Base-by-base conservation (phyloP, 2,797 vertebrate species). In the Parauchenoglanis ngamensis region DNA sequence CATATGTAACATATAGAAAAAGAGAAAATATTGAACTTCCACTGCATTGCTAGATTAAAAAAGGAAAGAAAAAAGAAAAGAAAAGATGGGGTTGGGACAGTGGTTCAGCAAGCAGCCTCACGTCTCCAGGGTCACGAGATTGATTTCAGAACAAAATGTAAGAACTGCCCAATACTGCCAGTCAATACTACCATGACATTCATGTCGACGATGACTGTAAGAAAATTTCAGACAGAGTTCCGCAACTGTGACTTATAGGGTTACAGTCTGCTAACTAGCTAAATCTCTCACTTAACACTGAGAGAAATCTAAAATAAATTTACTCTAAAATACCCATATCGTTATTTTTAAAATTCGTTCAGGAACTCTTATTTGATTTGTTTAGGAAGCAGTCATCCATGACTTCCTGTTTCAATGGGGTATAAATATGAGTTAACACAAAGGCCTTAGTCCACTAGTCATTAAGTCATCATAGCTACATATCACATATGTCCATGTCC, bases 371-470 rank as follows among this genome's bases (percentile, higher is more conserved):
- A 40, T 7, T 40, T 40, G 2, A 70, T 70, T 31, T 0, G 1
- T 70, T 46, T 21, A 72, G 35, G 68, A 75, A 46, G 40, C 17
- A 2, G 23, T n/a, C 72, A 31, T 10, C n/a, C 3, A 4, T 31
- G 75, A 77, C 75, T 77, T 77, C 52, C 75, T 31, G 49, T 31
- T 77, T 77, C 49, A 56, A n/a, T 77, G 13, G n/a, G 15, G 15
- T 56, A 77, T 31, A 77, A 56, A 56, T 10, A 31, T 21, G 31
- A 72, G 35, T 2, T 49, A 49, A 12, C 44, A 40, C 40, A 40
- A 65, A 15, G 0, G 70, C 31, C 40, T 46, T 23, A 73, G 35
- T 40, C 23, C 13, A 31, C 17, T 35, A 31, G n/a, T 31, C 75
- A 31, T 78, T 78, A 40, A 49, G 49, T 49, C 49, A 7, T 49